Conservation (phyloP, 2,888 invertebrate genomes). For the Heliconius hortense region DNA sequence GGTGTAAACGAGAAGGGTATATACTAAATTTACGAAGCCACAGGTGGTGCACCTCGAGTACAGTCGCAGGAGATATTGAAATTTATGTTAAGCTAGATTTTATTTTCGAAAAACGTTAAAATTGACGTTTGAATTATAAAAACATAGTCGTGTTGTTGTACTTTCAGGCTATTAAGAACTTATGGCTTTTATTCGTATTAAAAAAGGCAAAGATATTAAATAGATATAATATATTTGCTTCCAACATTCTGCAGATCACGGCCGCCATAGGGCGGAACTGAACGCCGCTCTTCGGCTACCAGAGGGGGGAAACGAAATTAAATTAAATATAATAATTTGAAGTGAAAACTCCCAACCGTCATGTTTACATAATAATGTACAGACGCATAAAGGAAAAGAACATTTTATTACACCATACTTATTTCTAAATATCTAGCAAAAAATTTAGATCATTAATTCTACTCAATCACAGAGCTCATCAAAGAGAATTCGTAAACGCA, state of each 20-base stretch:
- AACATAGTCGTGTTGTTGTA: neutral
- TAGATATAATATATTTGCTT: too few relatives aligned
- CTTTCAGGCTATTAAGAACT: too few relatives aligned
- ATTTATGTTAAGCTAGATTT: constrained; percentile 2
- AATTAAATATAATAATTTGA: too few relatives aligned
- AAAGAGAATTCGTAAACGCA: neutral
- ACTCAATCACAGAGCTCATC: neutral
- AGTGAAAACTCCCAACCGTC: too few relatives aligned
- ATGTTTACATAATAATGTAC: too few relatives aligned
- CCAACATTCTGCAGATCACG: too few relatives aligned
- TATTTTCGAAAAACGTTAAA: neutral
- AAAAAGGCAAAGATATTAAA: too few relatives aligned
- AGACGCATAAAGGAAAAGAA: too few relatives aligned
- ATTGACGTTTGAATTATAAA: neutral
- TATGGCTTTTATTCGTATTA: too few relatives aligned
- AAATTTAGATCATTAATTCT: neutral
- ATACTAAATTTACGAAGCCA: constrained; percentile 81
- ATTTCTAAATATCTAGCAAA: neutral
- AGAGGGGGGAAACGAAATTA: too few relatives aligned
- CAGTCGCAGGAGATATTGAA: constrained; percentile 56
- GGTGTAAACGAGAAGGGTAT: constrained; percentile 59
- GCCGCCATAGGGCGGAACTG: too few relatives aligned
- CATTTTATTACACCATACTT: neutral
- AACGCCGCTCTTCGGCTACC: too few relatives aligned
- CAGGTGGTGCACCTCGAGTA: constrained; percentile 80